These are phyloP conservation scores for Aelia acuminata DNA, from an alignment of 2,888 invertebrate species.

Conservation along the genomic window DNA sequence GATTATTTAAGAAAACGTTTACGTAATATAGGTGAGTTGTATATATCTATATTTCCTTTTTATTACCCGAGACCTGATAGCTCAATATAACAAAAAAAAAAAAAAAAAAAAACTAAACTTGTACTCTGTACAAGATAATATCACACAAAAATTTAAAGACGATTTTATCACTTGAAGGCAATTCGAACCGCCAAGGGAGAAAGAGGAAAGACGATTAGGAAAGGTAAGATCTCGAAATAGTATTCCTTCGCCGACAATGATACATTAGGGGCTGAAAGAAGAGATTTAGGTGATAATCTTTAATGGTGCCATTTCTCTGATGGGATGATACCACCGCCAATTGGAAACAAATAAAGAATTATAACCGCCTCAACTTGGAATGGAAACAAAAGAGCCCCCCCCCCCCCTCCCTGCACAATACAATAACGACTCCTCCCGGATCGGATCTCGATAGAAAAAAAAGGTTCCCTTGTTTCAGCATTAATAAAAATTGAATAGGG, in stretches of 20 bases:
- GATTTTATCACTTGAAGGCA: background rate
- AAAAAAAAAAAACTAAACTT: background rate
- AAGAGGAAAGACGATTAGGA: background rate
- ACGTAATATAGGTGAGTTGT: no score
- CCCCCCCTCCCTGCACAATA: no score
- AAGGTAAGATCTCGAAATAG: slow-evolving; percentile 1
- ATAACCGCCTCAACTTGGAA: background rate
- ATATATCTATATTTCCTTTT: no score
- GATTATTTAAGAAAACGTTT: no score
- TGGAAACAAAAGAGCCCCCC: background rate
- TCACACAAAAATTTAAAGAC: background rate
- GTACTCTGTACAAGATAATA: background rate
- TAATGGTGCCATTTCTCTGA: slow-evolving; percentile 13
- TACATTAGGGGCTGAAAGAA: background rate
- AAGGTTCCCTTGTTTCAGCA: background rate
- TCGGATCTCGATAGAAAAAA: background rate
- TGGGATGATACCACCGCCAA: slow-evolving; percentile 4
- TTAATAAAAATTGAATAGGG: background rate
- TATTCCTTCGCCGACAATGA: slow-evolving; percentile 5
- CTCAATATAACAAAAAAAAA: background rate
- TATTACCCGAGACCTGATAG: no score
- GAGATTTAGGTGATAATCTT: slow-evolving; percentile 11
- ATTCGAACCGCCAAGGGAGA: background rate
- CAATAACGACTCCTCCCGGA: background rate
- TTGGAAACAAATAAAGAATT: slow-evolving; percentile 23